Percentiles rank a stretch among this genome's conserved stretches.
Evolutionary conservation across 2,113 vertebrate genomes (phyloP).

Genomic region (Rhodinocichla rosea): DNA sequence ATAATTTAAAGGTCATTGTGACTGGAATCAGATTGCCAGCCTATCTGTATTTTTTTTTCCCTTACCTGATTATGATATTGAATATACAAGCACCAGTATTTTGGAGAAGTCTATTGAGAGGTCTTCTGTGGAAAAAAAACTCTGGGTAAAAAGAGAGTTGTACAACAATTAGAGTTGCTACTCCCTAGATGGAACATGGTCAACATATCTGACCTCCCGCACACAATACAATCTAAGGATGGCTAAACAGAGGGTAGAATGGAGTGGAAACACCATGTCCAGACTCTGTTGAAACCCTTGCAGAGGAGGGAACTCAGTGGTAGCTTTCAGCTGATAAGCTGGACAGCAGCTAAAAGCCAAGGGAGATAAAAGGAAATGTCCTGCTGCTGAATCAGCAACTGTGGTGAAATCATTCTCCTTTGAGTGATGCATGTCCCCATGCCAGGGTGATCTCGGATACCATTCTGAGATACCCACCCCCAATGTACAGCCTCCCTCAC

Average conservation of each 20-base stretch:
- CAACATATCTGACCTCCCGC: neutral
- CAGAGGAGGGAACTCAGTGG: neutral
- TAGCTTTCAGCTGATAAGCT: neutral
- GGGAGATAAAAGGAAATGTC: neutral
- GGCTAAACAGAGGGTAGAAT: neutral
- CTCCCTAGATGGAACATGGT: accelerated
- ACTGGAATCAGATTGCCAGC: neutral
- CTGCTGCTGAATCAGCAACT: neutral
- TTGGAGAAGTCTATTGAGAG: neutral
- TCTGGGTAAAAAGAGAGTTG: accelerated
- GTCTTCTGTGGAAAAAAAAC: neutral
- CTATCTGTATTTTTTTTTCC: neutral
- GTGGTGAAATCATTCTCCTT: neutral
- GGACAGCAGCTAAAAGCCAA: neutral
- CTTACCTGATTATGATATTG: neutral
- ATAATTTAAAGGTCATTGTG: neutral
- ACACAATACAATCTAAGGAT: neutral
- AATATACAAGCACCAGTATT: neutral
- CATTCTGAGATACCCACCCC: neutral
- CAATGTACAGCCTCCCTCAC: accelerated
- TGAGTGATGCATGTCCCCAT: neutral
- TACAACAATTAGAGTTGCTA: neutral
- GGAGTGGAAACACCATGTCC: accelerated
- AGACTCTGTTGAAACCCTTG: neutral
- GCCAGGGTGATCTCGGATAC: neutral